These are phyloP conservation scores for Bergia sp. DNA, from an alignment of 92 coral and sea anemone genomes.

Conservation along the genomic window DNA sequence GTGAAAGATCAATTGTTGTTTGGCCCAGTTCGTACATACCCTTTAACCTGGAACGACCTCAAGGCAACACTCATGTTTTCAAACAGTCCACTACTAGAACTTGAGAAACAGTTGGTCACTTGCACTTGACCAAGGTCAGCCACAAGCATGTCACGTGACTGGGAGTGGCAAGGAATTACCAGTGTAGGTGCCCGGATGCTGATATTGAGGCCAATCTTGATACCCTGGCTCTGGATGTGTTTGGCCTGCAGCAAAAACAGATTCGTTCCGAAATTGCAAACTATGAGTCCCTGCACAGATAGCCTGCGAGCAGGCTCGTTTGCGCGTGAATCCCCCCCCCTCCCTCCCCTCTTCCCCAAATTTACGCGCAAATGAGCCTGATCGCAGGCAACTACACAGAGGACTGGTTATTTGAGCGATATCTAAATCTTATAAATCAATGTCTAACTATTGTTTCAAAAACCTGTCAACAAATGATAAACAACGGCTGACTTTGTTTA, in stretches of 20 bases:
- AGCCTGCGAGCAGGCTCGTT: too few species aligned
- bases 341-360: too few species aligned
- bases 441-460: too few species aligned
- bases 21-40: conserved; percentile 46
- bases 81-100: conserved; percentile 63
- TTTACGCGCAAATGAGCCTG: neutral
- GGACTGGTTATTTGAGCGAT: neutral
- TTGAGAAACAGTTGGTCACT: conserved; percentile 63
- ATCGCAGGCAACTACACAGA: neutral
- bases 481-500: too few species aligned
- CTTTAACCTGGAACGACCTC: conserved; percentile 76
- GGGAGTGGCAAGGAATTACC: conserved; percentile 84
- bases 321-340: too few species aligned
- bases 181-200: conserved; percentile 85
- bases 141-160: conserved; percentile 82
- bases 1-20: too few species aligned
- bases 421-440: too few species aligned
- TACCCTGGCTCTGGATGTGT: conserved; percentile 82
- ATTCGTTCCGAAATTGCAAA: neutral
- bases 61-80: conserved; percentile 77
- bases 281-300: neutral
- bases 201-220: conserved; percentile 82
- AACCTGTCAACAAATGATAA: too few species aligned
- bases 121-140: conserved; percentile 89
- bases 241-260: conserved; percentile 64